phyloP scores from a whole-genome alignment of 2,888 invertebrate species.

The Melinaea marsaeus region DNA sequence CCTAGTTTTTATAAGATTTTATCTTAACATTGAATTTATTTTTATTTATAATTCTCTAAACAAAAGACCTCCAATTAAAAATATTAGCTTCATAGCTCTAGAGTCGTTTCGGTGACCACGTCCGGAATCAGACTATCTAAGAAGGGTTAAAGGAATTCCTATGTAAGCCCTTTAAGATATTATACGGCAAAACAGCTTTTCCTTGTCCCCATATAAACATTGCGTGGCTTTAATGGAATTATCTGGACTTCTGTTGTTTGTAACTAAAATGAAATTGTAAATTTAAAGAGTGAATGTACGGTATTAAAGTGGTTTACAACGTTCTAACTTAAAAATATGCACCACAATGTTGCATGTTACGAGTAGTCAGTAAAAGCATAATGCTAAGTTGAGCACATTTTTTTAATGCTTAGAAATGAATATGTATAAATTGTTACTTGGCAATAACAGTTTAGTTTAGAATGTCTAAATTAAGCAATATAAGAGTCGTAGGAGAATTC shows the following conservation, averaged over 20 bases:
- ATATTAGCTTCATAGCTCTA: slow-evolving; percentile 5
- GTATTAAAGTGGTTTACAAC: slow-evolving; percentile 2
- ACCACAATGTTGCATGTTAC: not conserved
- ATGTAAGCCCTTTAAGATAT: slow-evolving; percentile 22
- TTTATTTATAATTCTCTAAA: not conserved
- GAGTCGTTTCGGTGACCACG: slow-evolving; percentile 16
- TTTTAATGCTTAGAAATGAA: too few species aligned
- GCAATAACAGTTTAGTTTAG: too few species aligned
- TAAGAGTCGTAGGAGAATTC: too few species aligned
- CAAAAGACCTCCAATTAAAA: slow-evolving; percentile 5
- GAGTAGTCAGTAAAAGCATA: not conserved
- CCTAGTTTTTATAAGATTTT: too few species aligned
- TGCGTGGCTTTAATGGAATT: slow-evolving; percentile 14
- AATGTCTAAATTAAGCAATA: too few species aligned
- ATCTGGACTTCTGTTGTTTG: slow-evolving; percentile 10
- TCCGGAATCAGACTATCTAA: slow-evolving; percentile 20
- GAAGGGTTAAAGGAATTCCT: slow-evolving; percentile 23
- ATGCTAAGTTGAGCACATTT: too few species aligned
- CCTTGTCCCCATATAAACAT: slow-evolving; percentile 17
- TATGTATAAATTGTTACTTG: too few species aligned
- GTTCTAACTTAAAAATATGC: not conserved
- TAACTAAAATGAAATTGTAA: not conserved
- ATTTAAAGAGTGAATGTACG: slow-evolving; percentile 2
- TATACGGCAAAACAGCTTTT: slow-evolving; percentile 26
- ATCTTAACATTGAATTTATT: too few species aligned